A percentile compares a stretch with the other conserved stretches of the same genome.
These are phyloP conservation scores for Asobara japonica DNA, from an alignment of 1,140 invertebrate species.

Conservation along the genomic window DNA sequence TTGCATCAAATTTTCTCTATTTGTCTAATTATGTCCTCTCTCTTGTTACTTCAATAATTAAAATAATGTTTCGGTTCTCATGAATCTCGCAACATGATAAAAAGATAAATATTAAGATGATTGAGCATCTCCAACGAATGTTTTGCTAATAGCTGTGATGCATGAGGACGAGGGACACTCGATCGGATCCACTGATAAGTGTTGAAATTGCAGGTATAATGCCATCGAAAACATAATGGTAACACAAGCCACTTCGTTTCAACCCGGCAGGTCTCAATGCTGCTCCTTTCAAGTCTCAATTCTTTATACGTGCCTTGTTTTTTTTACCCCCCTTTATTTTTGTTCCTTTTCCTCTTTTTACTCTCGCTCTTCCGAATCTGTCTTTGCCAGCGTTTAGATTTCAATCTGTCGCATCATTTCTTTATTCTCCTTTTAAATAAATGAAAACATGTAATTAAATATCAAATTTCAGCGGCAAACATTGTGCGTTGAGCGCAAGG, in stretches of 20 bases:
- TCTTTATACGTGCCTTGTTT: conserved; percentile 23
- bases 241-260: conserved; percentile 52
- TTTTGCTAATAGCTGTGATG: conserved; percentile 11
- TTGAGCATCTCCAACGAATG: conserved; percentile 8
- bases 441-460: conserved; percentile 16
- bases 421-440: background rate
- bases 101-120: background rate
- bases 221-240: conserved; percentile 53
- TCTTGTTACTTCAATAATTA: background rate
- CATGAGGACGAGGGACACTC: conserved; percentile 9
- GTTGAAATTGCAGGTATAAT: conserved; percentile 65
- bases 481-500: background rate
- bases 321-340: too few species aligned
- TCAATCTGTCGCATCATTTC: background rate
- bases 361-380: background rate
- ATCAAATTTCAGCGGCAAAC: conserved; percentile 3
- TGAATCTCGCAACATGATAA: background rate
- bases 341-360: conserved; percentile 34
- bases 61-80: background rate
- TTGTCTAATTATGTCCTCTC: background rate
- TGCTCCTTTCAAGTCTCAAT: conserved; percentile 57
- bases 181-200: conserved; percentile 60
- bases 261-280: conserved; percentile 40
- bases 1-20: background rate
- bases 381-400: background rate